Base-by-base conservation (phyloP, 2,113 vertebrate genomes). In the Oreochromis spilurus region DNA sequence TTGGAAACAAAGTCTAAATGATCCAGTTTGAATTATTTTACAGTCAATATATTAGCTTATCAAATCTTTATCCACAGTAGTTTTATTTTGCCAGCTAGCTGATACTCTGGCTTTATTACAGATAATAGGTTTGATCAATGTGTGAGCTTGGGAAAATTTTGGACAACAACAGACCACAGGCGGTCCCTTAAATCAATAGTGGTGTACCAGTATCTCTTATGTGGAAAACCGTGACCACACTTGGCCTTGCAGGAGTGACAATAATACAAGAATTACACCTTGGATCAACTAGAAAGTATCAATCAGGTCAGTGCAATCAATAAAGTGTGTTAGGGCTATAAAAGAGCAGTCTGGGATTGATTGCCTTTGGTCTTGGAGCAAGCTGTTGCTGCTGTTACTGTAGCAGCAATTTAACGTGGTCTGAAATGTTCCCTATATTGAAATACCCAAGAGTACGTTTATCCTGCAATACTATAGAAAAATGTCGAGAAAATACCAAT, bases 241-340 rank as follows among this genome's bases (percentile, higher is more conserved):
- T 87, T 79, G 84, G 86, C 86, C 72, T 88, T 60, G 53, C 14
- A 57, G 45, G 40, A 86, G 50, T n/a, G 54, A 84, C 70, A 91
- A 75, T 75, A 88, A 91, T 62, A 62, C 77, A 50, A 79, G 75
- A 88, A 83, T 83, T 79, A 92, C 88, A 91, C 77, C 65, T 45
- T 31, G 13, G 45, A 84, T 50, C 65, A 53, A 48, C 80, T 79
- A 60, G 60, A 84, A 54, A 86, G 58, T 43, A 86, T 90, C 80
- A 79, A 85, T 85, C 88, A 88, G 75, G 57, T 29, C 80, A 17
- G 21, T 87, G 7, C 78, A 78, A 93, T 93, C 84, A 82, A 94
- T 94, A 81, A n/a, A 50, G 57, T 72, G 67, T 29, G 87, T 53
- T 54, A 45, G 83, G 86, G 83, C 70, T 79, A 50, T 91, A 77